These are phyloP conservation scores for Pachypanchax playfairii DNA, from an alignment of 2,113 vertebrate species.

Conservation along the genomic window DNA sequence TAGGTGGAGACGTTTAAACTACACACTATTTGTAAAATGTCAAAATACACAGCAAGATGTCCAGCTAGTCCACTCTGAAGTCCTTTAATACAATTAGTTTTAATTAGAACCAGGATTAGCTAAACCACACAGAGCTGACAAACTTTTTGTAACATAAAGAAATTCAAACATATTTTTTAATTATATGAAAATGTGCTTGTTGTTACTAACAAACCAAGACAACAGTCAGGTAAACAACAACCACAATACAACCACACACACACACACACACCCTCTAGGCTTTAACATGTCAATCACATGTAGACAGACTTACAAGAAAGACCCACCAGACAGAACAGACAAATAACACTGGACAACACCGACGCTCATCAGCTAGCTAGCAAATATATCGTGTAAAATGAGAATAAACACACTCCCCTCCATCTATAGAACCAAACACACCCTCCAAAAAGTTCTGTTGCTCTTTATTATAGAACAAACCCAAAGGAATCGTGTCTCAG, in stretches of 20 bases:
- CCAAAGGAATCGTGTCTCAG: too few species aligned
- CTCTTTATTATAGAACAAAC: too few species aligned
- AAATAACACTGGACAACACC: too few species aligned
- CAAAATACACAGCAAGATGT: not conserved
- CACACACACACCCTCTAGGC: not conserved
- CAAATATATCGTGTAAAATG: too few species aligned
- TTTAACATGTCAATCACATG: not conserved
- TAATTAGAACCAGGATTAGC: not conserved
- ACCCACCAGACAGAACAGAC: not conserved
- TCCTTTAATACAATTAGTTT: not conserved
- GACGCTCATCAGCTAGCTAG: too few species aligned
- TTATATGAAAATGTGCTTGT: not conserved
- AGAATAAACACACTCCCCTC: too few species aligned
- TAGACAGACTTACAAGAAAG: not conserved
- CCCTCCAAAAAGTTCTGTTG: too few species aligned
- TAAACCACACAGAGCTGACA: not conserved
- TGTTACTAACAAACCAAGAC: conserved; percentile 14
- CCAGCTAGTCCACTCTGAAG: not conserved
- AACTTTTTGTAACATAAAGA: not conserved
- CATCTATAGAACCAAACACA: too few species aligned
- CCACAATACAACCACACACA: not conserved
- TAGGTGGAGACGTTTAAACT: not conserved
- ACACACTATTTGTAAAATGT: conserved; percentile 7
- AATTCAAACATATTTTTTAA: not conserved
- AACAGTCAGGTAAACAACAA: conserved; percentile 7